Percentiles rank a stretch among this genome's conserved stretches.
Conservation (phyloP, 2,888 invertebrate species). For the Pharmacophagus antenor region DNA sequence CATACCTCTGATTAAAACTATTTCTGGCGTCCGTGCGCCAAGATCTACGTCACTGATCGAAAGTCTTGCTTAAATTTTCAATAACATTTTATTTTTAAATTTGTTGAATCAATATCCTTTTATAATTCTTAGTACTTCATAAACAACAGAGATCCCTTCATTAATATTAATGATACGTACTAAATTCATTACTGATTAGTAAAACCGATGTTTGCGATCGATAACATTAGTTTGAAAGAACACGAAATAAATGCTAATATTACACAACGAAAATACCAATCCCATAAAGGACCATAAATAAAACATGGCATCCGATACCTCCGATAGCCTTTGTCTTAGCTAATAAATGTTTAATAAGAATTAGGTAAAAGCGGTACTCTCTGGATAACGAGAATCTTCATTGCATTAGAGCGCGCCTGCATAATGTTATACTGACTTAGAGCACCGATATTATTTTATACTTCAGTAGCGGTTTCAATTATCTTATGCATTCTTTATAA, state of each 20-base stretch:
- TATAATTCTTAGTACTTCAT: conserved; percentile 6
- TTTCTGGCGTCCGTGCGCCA: conserved; percentile 43
- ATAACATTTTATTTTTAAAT: conserved; percentile 1
- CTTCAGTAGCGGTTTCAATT: conserved; percentile 30
- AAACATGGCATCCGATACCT: conserved; percentile 67
- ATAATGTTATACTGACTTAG: conserved; percentile 65
- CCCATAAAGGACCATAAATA: conserved; percentile 74
- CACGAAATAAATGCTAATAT: conserved; percentile 34
- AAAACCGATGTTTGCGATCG: conserved; percentile 12
- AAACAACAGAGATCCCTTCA: conserved; percentile 1
- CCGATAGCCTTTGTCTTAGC: conserved; percentile 74
- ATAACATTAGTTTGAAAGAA: conserved; percentile 26
- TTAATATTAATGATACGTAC: conserved; percentile 23
- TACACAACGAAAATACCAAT: conserved; percentile 61
- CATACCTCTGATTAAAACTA: conserved; percentile 68
- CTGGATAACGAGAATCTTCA: conserved; percentile 50
- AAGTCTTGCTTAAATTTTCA: conserved; percentile 1
- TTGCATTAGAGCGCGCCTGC: conserved; percentile 69
- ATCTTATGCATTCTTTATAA: conserved; percentile 40
- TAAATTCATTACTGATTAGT: conserved; percentile 27
- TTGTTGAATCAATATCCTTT: neutral
- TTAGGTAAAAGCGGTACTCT: conserved; percentile 72
- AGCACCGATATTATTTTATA: conserved; percentile 39
- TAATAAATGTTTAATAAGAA: conserved; percentile 80
- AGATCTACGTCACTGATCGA: conserved; percentile 19